Conservation (phyloP, 1,140 invertebrate genomes). For the Drosophila leontia region DNA sequence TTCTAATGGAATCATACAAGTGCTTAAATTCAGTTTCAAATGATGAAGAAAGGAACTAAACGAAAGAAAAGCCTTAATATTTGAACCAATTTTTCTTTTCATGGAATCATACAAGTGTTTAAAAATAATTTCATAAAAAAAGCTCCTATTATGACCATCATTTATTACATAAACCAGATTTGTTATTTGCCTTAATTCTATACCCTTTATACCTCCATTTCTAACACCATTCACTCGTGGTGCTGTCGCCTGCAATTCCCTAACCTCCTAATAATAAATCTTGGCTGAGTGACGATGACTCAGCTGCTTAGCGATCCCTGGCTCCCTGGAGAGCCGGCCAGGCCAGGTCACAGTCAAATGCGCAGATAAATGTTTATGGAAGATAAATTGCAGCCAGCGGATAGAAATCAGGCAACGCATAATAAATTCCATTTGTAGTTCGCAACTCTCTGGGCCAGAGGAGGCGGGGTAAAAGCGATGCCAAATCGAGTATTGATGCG, state of each 20-base stretch:
- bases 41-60: neutral
- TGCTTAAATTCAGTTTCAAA: too few species aligned
- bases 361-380: conserved; percentile 72
- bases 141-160: neutral
- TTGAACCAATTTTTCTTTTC: neutral
- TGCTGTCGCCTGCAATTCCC: conserved; percentile 4
- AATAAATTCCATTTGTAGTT: conserved; percentile 75
- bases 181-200: neutral
- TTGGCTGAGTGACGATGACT: conserved; percentile 33
- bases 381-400: conserved; percentile 72
- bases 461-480: neutral
- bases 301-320: conserved; percentile 46
- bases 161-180: neutral
- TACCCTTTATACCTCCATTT: neutral
- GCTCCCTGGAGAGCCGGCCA: conserved; percentile 13
- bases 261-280: conserved; percentile 39
- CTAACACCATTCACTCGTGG: neutral
- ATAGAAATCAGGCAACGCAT: conserved; percentile 67
- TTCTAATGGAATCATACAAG: too few species aligned
- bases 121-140: neutral
- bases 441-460: conserved; percentile 43
- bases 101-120: neutral
- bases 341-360: conserved; percentile 61
- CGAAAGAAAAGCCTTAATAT: neutral
- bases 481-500: conserved; percentile 73